A percentile compares a stretch with the other conserved stretches of the same genome.
Conservation (phyloP, 2,888 invertebrate species). For the Tryphoninae sp. region DNA sequence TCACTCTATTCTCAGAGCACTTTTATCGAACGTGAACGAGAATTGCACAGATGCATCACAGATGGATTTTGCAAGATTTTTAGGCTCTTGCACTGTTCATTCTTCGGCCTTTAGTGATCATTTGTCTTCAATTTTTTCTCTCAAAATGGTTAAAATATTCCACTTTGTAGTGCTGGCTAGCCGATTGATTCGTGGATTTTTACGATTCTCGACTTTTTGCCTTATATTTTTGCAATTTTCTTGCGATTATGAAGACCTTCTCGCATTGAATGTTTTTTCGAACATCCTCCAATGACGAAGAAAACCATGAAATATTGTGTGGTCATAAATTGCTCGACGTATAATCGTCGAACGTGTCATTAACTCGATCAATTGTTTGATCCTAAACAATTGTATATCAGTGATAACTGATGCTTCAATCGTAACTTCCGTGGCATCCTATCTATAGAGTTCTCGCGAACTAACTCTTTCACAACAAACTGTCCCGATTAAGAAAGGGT, state of each 20-base stretch:
- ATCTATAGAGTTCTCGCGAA: background rate
- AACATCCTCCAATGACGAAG: too few relatives aligned
- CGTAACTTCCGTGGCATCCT: background rate
- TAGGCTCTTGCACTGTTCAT: slow-evolving; percentile 32
- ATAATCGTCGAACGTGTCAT: background rate
- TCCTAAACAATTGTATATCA: background rate
- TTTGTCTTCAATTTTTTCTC: background rate
- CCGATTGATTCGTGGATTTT: slow-evolving; percentile 9
- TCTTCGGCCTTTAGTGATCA: background rate
- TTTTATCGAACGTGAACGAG: background rate
- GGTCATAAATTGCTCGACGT: background rate
- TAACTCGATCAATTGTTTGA: background rate
- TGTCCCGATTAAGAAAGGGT: slow-evolving; percentile 5
- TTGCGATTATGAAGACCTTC: background rate
- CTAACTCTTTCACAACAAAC: slow-evolving; percentile 26
- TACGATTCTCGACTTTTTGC: slow-evolving; percentile 18
- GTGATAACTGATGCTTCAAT: background rate
- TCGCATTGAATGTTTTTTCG: too few relatives aligned
- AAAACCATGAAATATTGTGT: too few relatives aligned
- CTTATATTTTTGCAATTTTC: slow-evolving; percentile 26
- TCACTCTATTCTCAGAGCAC: background rate
- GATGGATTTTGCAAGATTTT: background rate
- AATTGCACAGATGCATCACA: slow-evolving; percentile 21
- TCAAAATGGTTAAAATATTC: slow-evolving; percentile 13
- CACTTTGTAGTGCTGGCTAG: background rate